Evolutionary conservation across 1,140 invertebrate genomes (phyloP).

Genomic region (Leptinotarsa undecemlineata): DNA sequence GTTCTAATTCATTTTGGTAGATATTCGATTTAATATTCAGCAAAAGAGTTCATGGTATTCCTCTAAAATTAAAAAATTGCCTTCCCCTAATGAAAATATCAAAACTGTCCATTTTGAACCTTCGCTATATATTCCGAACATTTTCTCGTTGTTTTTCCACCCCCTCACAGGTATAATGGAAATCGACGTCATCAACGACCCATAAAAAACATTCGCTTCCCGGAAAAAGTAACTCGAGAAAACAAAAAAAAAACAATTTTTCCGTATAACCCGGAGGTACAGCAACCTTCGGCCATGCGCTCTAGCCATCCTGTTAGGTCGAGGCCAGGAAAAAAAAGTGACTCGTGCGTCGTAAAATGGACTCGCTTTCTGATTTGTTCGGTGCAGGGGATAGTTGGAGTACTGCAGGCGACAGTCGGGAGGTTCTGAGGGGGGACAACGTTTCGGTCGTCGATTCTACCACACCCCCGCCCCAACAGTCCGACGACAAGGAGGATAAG

Average conservation of each 20-base stretch:
- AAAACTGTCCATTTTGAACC: too few relatives aligned
- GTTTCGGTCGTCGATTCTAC: conserved; percentile 49
- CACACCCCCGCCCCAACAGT: conserved; percentile 50
- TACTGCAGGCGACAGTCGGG: conserved; percentile 37
- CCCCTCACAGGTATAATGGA: conserved; percentile 14
- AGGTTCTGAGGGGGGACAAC: conserved; percentile 36
- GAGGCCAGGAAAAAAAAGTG: conserved; percentile 25
- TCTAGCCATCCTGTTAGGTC: conserved; percentile 25
- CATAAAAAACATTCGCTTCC: not conserved
- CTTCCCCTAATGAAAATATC: too few relatives aligned
- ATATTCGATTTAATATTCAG: too few relatives aligned
- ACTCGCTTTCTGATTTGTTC: conserved; percentile 54
- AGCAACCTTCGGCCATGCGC: conserved; percentile 46
- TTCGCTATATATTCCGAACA: not conserved
- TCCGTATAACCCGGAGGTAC: not conserved
- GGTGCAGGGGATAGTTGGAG: conserved; percentile 47
- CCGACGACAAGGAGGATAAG: conserved; percentile 59
- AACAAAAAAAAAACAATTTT: not conserved
- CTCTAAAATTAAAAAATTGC: too few relatives aligned
- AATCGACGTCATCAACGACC: not conserved
- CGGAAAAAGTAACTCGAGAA: not conserved
- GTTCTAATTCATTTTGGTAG: too few relatives aligned
- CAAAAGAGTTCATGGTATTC: too few relatives aligned
- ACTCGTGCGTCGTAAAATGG: conserved; percentile 45
- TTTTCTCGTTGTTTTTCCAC: conserved; percentile 4